A percentile compares a stretch with the other conserved stretches of the same genome.
Conservation (phyloP, 2,797 vertebrate species). For the Stomatorhinus walkeri region DNA sequence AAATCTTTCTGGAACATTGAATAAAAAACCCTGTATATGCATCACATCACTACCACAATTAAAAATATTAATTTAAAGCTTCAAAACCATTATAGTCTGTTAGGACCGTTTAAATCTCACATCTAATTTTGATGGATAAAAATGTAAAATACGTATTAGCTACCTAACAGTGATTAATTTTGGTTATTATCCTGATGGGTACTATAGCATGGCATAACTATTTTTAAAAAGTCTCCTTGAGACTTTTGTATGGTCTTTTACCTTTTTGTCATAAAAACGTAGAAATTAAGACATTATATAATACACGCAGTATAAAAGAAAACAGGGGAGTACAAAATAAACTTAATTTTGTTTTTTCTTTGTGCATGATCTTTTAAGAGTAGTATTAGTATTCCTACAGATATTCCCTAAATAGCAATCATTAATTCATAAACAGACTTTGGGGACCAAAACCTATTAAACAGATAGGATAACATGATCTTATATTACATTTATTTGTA, state of each 20-base stretch:
- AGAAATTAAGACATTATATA: background rate
- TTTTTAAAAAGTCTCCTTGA: background rate
- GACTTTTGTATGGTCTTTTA: background rate
- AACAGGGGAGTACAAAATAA: background rate
- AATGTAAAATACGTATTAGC: background rate
- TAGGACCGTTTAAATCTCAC: background rate
- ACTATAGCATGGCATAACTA: background rate
- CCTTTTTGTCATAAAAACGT: background rate
- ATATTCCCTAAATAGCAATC: slow-evolving; percentile 27
- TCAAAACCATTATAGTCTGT: background rate
- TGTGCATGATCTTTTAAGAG: background rate
- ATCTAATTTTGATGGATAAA: slow-evolving; percentile 5
- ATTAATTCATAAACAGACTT: slow-evolving; percentile 44
- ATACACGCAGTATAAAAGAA: background rate
- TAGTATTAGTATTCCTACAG: background rate
- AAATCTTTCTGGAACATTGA: background rate
- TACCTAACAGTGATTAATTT: background rate
- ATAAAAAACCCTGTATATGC: background rate
- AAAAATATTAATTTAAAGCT: background rate
- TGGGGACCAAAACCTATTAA: slow-evolving; percentile 36
- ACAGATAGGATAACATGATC: slow-evolving; percentile 41
- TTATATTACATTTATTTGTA: slow-evolving; percentile 27
- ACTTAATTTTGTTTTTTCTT: background rate
- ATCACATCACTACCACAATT: background rate
- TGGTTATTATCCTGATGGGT: background rate